These are phyloP conservation scores for Ceratotherium simum DNA, from an alignment of 2,113 vertebrate species.

Conservation along the genomic window DNA sequence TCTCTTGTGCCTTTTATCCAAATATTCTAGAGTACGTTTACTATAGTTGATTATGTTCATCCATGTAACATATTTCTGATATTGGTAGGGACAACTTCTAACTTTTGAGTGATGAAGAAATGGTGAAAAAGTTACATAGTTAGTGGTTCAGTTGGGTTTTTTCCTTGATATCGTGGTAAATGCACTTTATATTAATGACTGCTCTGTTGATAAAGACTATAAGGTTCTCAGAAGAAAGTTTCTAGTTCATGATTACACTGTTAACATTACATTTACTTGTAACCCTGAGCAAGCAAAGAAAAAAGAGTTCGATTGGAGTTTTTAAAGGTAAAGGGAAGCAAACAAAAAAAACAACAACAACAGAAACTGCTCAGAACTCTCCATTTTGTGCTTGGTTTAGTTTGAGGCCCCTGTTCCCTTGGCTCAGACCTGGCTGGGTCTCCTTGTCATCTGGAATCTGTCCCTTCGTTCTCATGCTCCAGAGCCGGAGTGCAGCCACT, in stretches of 20 bases:
- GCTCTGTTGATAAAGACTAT: background rate
- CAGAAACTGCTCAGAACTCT: background rate
- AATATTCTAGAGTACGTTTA: background rate
- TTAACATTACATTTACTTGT: background rate
- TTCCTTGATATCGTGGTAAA: background rate
- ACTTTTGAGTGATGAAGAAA: background rate
- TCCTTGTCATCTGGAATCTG: slow-evolving; percentile 43
- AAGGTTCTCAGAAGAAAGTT: background rate
- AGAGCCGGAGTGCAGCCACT: slow-evolving; percentile 48
- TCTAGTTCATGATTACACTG: background rate
- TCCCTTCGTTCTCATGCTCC: slow-evolving; percentile 23
- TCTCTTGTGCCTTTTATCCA: slow-evolving; percentile 13
- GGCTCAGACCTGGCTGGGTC: slow-evolving; percentile 49
- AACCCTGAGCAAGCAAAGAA: background rate
- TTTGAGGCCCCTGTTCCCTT: background rate
- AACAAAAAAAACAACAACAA: background rate
- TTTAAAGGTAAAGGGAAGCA: background rate
- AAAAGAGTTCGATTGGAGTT: background rate
- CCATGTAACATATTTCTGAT: background rate
- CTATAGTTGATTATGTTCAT: background rate
- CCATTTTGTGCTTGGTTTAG: background rate
- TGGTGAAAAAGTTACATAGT: background rate
- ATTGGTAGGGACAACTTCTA: background rate
- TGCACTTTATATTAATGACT: background rate
- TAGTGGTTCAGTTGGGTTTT: background rate